A percentile compares a stretch with the other conserved stretches of the same genome.
Conservation (phyloP, 2,113 vertebrate genomes). For the Castor canadensis region DNA sequence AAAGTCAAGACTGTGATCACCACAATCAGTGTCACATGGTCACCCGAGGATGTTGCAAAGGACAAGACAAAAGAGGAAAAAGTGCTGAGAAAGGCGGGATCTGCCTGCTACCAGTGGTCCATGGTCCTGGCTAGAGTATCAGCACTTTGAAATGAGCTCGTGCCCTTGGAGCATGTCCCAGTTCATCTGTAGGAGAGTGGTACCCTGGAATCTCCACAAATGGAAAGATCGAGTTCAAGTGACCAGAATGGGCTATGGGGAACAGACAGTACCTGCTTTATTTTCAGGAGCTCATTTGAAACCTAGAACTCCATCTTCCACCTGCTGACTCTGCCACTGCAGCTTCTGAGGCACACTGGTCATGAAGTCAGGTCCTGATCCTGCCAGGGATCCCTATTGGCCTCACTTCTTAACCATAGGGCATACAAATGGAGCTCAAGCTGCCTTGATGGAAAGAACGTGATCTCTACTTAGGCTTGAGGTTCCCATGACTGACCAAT, state of each 20-base stretch:
- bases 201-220: no score
- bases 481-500: background rate
- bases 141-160: accelerated
- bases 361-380: background rate
- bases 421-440: accelerated
- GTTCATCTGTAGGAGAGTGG: accelerated
- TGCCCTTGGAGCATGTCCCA: accelerated
- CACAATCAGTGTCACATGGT: accelerated
- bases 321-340: accelerated
- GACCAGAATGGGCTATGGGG: background rate
- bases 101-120: accelerated
- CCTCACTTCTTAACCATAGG: accelerated
- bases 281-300: background rate
- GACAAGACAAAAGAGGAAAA: accelerated
- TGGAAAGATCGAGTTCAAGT: no score
- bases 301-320: background rate
- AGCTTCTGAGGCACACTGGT: background rate
- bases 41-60: accelerated
- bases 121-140: accelerated
- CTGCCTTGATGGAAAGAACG: accelerated
- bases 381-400: accelerated
- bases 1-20: no score
- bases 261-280: accelerated
- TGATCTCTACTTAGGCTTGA: background rate
- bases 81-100: accelerated